These are phyloP conservation scores for Athrips mouffetella DNA, from an alignment of 2,888 invertebrate species.

Conservation along the genomic window DNA sequence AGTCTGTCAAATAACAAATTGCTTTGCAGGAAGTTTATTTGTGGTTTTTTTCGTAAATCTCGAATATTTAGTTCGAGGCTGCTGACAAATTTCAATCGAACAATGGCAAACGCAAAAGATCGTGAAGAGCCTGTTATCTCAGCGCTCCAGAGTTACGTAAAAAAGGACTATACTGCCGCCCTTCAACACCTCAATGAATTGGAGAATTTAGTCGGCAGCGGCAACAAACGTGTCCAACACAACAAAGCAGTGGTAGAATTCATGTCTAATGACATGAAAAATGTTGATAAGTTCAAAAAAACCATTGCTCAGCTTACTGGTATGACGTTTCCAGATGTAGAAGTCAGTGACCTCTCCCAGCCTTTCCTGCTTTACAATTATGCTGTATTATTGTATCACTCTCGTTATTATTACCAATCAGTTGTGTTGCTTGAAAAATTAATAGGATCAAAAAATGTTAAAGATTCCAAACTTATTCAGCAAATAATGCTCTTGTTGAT, in stretches of 20 bases:
- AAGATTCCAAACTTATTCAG: constrained; percentile 57
- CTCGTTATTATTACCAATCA: constrained; percentile 85
- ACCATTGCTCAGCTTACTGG: constrained; percentile 80
- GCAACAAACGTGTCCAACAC: constrained; percentile 86
- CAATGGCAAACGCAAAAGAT: background rate
- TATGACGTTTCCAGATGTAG: constrained; percentile 64
- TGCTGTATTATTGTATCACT: constrained; percentile 87
- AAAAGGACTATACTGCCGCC: constrained; percentile 80
- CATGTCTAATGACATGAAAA: constrained; percentile 84
- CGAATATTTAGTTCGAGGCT: too few species aligned
- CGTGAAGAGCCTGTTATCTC: constrained; percentile 76
- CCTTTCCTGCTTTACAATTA: constrained; percentile 84
- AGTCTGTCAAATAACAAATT: too few species aligned
- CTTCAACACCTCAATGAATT: constrained; percentile 82
- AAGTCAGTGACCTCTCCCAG: constrained; percentile 52
- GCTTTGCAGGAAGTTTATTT: too few species aligned
- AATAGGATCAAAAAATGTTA: constrained; percentile 52
- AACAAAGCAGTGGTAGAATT: constrained; percentile 92
- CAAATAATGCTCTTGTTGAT: constrained; percentile 58
- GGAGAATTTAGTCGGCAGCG: constrained; percentile 75
- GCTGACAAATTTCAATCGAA: too few species aligned
- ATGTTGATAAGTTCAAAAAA: constrained; percentile 85
- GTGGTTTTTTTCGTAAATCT: too few species aligned
- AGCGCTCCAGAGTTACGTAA: constrained; percentile 80
- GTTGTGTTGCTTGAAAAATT: constrained; percentile 62